phyloP scores from a whole-genome alignment of 2,113 vertebrate genomes.

The Eulemur macaco region DNA sequence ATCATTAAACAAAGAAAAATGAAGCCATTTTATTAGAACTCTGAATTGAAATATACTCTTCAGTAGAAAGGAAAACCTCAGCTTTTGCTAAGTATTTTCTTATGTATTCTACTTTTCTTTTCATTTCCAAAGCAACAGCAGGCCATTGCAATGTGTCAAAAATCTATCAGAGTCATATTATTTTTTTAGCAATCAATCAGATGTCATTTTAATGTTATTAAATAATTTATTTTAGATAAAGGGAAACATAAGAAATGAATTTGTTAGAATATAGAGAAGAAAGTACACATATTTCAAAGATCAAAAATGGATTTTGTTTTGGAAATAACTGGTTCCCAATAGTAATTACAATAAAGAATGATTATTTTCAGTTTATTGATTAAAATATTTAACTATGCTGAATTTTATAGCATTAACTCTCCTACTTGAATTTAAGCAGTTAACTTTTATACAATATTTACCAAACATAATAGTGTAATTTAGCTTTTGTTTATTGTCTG shows the following conservation, averaged over 20 bases:
- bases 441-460: background rate
- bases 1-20: background rate
- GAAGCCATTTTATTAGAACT: background rate
- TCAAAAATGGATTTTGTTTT: background rate
- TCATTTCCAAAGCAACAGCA: background rate
- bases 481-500: background rate
- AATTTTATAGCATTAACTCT: background rate
- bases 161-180: background rate
- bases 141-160: background rate
- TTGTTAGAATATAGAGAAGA: background rate
- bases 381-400: background rate
- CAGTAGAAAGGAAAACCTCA: background rate
- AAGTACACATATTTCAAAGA: background rate
- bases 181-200: background rate
- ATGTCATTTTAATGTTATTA: background rate
- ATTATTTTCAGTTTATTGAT: background rate
- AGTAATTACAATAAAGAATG: background rate
- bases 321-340: background rate
- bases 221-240: background rate
- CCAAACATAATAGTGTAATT: background rate
- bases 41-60: background rate
- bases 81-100: background rate
- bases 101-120: background rate
- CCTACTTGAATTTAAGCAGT: background rate
- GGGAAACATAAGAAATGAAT: background rate